Evolutionary conservation across 2,888 invertebrate genomes (phyloP), one percentile per base, ranked within the genome.

Genomic region (Mythimna vitellina): DNA sequence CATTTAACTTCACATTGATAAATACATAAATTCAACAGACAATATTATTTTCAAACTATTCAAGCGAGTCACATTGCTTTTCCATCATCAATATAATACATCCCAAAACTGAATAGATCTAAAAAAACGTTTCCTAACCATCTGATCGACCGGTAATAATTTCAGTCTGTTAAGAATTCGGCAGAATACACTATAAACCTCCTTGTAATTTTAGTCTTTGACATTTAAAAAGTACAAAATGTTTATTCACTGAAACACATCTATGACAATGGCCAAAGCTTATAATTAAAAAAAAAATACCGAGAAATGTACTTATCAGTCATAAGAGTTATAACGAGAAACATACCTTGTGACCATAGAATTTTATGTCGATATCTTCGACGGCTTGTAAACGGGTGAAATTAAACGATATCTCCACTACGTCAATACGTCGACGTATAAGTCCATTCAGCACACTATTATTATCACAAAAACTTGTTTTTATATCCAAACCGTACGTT

Each of bases 321-420:
- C 92, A 91, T 92, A 92, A 90, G 88, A 92, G 84, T 88, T 87
- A 89, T 82, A 88, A 90, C 88, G 88, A 87, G 89, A 90, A 91
- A 90, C 93, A 90, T 91, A 93, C 91, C 91, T 93, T 93, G 93
- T 93, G 93, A 94, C 93, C 91, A 88, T 85, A 85, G 74, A 83
- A 81, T 84, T 86, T 73, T 83, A 81, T 60, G 83, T 84, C 82
- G 81, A 78, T 72, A 87, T 86, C 78, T 84, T 83, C 85, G 81
- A 83, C 83, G 85, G 80, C 82, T 83, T 80, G 81, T 87, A 87
- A 89, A 89, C 86, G 85, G 87, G 85, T 87, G 83, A 83, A 87
- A 82, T 82, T 71, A 82, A 85, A 87, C 81, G 80, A 86, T 87
- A 89, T 82, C 85, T 85, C 80, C 84, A 80, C 76, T 76, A 80